A percentile compares a stretch with the other conserved stretches of the same genome.
phyloP scores from a whole-genome alignment of 1,140 invertebrate genomes.

The Drosophila pseudoobscura region DNA sequence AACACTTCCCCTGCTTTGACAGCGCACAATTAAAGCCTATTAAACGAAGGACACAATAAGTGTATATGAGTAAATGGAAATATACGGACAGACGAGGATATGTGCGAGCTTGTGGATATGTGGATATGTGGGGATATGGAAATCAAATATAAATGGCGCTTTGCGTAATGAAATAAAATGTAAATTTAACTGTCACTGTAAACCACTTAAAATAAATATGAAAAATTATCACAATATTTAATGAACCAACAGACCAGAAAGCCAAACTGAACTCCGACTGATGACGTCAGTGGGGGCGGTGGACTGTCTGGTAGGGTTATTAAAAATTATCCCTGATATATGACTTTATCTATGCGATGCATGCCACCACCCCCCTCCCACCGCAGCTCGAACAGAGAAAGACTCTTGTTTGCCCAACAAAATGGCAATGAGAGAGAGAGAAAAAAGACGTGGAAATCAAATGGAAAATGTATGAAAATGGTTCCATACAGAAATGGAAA shows the following conservation, averaged over 20 bases:
- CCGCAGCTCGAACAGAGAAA: slow-evolving; percentile 3
- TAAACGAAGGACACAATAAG: slow-evolving; percentile 21
- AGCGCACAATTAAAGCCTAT: slow-evolving; percentile 53
- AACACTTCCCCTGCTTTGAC: slow-evolving; percentile 15
- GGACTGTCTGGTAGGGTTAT: slow-evolving; percentile 30
- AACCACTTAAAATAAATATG: slow-evolving; percentile 79
- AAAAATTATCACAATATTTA: slow-evolving; percentile 81
- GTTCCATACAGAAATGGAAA: neutral
- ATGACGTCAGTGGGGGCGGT: slow-evolving; percentile 29
- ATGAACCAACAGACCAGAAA: slow-evolving; percentile 78
- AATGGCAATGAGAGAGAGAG: slow-evolving; percentile 48
- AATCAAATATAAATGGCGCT: slow-evolving; percentile 53
- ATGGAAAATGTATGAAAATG: slow-evolving; percentile 29
- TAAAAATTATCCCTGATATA: slow-evolving; percentile 72
- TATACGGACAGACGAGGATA: neutral
- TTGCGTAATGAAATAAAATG: slow-evolving; percentile 63
- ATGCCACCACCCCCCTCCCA: slow-evolving; percentile 15
- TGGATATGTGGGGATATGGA: slow-evolving; percentile 15
- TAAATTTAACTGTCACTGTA: slow-evolving; percentile 65
- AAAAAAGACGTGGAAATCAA: slow-evolving; percentile 40
- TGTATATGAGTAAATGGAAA: slow-evolving; percentile 24
- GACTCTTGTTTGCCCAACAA: slow-evolving; percentile 51
- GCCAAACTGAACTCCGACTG: slow-evolving; percentile 59
- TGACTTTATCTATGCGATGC: slow-evolving; percentile 77
- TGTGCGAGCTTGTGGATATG: slow-evolving; percentile 3